A percentile compares a stretch with the other conserved stretches of the same genome.
Conservation (phyloP, 2,888 invertebrate species). For the Hirtodrosophila duncani region DNA sequence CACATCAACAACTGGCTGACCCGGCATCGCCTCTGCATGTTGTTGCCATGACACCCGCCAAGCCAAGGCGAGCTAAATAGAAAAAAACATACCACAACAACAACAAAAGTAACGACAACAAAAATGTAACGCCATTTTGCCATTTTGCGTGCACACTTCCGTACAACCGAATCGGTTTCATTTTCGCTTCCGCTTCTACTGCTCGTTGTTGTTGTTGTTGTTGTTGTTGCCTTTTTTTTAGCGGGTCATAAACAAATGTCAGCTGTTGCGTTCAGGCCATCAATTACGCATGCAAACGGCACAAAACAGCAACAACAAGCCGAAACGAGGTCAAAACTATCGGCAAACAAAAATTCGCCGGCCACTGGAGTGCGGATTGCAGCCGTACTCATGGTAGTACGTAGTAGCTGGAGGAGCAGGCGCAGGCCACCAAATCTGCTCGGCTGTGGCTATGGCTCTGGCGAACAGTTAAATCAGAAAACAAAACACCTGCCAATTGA, state of each 20-base stretch:
- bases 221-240: constrained; percentile 9
- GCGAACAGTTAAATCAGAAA: constrained; percentile 45
- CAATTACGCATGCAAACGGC: constrained; percentile 62
- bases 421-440: constrained; percentile 20
- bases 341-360: constrained; percentile 57
- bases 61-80: constrained; percentile 8
- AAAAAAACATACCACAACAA: constrained; percentile 2
- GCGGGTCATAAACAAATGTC: constrained; percentile 58
- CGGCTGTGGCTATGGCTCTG: constrained; percentile 21
- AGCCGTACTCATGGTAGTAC: neutral
- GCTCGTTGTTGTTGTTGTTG: constrained; percentile 10
- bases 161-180: constrained; percentile 18
- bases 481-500: constrained; percentile 67
- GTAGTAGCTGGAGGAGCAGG: constrained; percentile 3
- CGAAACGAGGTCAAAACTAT: constrained; percentile 67
- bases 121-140: constrained; percentile 43
- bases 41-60: constrained; percentile 30
- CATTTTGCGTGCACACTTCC: constrained; percentile 45
- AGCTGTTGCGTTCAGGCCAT: constrained; percentile 54
- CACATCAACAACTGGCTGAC: too few species aligned
- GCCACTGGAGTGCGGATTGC: neutral
- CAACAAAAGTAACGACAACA: constrained; percentile 6
- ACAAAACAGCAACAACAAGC: constrained; percentile 11
- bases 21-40: too few species aligned
- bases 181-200: constrained; percentile 5